phyloP scores from a whole-genome alignment of 1,140 invertebrate genomes.

The Sitobion miscanthi region DNA sequence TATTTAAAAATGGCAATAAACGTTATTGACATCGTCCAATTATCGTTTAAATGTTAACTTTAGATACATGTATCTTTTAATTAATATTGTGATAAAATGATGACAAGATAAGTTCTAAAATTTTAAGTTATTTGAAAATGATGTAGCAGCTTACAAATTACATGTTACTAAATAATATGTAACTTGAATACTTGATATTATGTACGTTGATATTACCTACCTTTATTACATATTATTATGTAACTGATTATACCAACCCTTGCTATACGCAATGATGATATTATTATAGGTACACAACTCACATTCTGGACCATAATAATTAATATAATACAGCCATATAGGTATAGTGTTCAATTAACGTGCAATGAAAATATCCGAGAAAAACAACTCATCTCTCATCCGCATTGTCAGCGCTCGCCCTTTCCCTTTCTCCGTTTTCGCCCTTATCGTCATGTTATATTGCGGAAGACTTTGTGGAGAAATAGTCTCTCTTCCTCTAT shows the following conservation, averaged over 20 bases:
- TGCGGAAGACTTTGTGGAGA: neutral
- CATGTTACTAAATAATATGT: neutral
- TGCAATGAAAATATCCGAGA: neutral
- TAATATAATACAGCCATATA: neutral
- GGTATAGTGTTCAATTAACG: neutral
- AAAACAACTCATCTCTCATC: neutral
- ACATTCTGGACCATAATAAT: neutral
- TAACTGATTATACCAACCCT: neutral
- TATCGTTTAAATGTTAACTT: too few relatives aligned
- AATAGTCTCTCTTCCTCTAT: neutral
- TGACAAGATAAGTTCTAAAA: neutral
- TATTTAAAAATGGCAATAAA: neutral
- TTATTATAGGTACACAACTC: neutral
- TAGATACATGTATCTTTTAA: neutral
- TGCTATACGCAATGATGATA: neutral
- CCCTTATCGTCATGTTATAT: neutral
- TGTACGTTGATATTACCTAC: too few relatives aligned
- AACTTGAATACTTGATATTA: too few relatives aligned
- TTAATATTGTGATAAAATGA: neutral
- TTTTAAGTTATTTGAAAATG: neutral
- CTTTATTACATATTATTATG: neutral
- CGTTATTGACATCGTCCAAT: neutral
- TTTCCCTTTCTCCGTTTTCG: neutral
- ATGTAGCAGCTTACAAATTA: neutral
- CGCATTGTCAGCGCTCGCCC: neutral